Conservation (phyloP, 2,888 invertebrate genomes). For the Lasioglossum villosulum region DNA sequence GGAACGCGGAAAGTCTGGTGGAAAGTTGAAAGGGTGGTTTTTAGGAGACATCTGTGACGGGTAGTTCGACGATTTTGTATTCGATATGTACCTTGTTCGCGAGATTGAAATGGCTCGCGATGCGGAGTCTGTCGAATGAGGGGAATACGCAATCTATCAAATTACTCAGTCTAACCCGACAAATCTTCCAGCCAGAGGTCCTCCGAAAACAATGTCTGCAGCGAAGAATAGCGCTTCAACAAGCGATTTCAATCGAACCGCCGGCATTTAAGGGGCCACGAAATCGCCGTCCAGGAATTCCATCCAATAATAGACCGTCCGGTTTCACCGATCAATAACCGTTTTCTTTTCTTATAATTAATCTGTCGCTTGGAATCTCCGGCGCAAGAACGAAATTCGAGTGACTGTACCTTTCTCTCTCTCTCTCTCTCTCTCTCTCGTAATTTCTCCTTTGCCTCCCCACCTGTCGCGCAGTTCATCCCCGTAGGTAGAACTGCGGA, state of each 20-base stretch:
- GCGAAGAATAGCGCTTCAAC: background rate
- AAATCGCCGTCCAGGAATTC: background rate
- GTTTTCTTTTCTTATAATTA: conserved; percentile 12
- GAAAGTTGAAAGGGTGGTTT: background rate
- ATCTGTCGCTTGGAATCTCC: background rate
- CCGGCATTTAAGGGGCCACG: background rate
- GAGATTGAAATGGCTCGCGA: no score
- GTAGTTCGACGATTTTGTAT: background rate
- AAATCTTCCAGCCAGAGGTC: background rate
- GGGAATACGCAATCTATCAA: no score
- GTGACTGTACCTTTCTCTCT: background rate
- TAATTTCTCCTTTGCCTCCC: background rate
- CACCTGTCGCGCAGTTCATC: conserved; percentile 7
- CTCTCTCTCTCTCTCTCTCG: background rate
- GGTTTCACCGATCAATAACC: background rate
- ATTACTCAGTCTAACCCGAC: background rate
- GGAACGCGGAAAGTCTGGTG: background rate
- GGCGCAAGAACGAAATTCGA: background rate
- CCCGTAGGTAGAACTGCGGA: background rate
- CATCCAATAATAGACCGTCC: background rate
- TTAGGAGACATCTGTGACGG: background rate
- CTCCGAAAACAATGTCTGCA: background rate
- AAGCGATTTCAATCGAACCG: background rate
- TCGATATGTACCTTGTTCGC: no score
- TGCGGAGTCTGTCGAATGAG: no score